A percentile compares a stretch with the other conserved stretches of the same genome.
Conservation (phyloP, 2,113 vertebrate species). For the Tor tambroides region DNA sequence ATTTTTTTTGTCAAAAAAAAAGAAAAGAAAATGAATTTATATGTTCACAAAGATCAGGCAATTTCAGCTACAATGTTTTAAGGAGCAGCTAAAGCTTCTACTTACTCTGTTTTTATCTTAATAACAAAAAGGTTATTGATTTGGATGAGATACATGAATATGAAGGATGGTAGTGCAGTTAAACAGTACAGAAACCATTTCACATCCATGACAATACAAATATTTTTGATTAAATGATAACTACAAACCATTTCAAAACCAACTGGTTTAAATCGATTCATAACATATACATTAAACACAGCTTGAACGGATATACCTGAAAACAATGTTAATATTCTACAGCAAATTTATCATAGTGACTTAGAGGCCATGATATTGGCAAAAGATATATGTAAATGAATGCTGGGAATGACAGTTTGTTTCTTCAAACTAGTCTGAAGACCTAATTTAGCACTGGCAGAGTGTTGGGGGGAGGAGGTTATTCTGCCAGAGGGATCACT, state of each 20-base stretch:
- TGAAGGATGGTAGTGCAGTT: neutral
- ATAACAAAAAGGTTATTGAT: neutral
- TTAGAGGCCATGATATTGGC: neutral
- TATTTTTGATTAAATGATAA: neutral
- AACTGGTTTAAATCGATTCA: neutral
- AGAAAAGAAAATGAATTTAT: neutral
- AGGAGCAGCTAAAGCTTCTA: neutral
- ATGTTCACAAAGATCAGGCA: neutral
- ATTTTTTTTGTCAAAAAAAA: too few relatives aligned
- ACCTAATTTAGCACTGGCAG: constrained; percentile 27
- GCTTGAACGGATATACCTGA: neutral
- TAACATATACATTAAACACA: neutral
- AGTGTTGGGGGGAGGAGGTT: neutral
- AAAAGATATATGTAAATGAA: neutral
- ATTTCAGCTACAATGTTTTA: neutral
- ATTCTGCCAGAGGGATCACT: neutral
- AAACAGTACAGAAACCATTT: neutral
- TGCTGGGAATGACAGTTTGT: neutral
- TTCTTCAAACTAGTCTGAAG: constrained; percentile 14
- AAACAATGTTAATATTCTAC: neutral
- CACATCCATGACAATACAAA: neutral
- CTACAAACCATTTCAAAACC: neutral
- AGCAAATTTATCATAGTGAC: neutral
- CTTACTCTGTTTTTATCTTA: neutral
- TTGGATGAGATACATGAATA: neutral